Base-by-base conservation (phyloP, 2,797 vertebrate genomes). In the Chromis chromis region DNA sequence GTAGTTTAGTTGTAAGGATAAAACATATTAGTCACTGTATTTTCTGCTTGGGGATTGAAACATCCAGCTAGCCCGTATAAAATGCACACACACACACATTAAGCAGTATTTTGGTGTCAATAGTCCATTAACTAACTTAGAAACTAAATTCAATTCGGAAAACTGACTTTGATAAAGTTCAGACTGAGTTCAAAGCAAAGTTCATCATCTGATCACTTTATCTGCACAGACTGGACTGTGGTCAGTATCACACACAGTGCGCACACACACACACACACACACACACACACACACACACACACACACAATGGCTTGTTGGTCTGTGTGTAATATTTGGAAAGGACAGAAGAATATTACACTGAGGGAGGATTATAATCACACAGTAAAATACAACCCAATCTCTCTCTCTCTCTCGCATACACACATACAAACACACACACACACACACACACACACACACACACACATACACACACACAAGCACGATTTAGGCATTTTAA, bases 341-440 rank as follows among this genome's bases (percentile, higher is more conserved):
- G 44, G 44, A n/a, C 17, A 63, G 46, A 53, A 16, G 39, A 71
- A 73, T 75, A 82, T 76, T 74, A 70, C 59, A 73, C 46, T 6
- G 40, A 64, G 62, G 78, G 74, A 31, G 52, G 72, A 84, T 79
- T 87, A 69, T 22, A 66, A 59, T 66, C 17, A n/a, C 27, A 46
- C 53, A 22, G 22, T 55, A 60, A 55, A 63, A 61, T 42, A 42
- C 40, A 42, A 44, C 58, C 36, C 50, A 79, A 56, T 80, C 60
- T n/a, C 59, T 9, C 46, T 11, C 16, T 8, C 24, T 7, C 46
- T n/a, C n/a, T n/a, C n/a, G n/a, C n/a, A n/a, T n/a, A n/a, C n/a
- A n/a, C n/a, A n/a, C n/a, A n/a, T n/a, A n/a, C n/a, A n/a, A n/a
- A n/a, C n/a, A 40, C 24, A 62, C 55, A 50, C 39, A 62, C 13